Evolutionary conservation across 2,113 vertebrate genomes (phyloP).

Genomic region (Phrynosoma blainvillii): DNA sequence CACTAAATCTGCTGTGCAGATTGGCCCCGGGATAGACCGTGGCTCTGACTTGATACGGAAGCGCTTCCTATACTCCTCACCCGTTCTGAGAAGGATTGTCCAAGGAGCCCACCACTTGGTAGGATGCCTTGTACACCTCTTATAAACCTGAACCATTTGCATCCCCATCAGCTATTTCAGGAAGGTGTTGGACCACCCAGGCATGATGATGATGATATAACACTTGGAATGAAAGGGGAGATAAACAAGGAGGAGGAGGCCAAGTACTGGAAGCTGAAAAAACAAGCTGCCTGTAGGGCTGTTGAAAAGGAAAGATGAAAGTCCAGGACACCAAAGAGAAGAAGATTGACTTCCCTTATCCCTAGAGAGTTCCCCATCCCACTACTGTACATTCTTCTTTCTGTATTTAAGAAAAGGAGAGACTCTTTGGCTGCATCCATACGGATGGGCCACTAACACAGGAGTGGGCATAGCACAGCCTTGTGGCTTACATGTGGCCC

Average conservation of each 20-base stretch:
- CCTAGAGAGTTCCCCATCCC: background rate
- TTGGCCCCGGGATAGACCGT: too few species aligned
- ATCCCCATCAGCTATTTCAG: slow-evolving; percentile 6
- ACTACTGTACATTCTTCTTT: too few species aligned
- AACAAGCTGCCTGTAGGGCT: background rate
- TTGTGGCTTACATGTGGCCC: too few species aligned
- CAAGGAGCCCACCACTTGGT: slow-evolving; percentile 3
- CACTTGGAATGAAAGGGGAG: slow-evolving; percentile 10
- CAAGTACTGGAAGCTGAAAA: slow-evolving; percentile 27
- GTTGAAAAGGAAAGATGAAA: slow-evolving; percentile 28
- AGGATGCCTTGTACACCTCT: background rate
- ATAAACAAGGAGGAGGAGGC: slow-evolving; percentile 18
- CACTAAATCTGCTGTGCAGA: too few species aligned
- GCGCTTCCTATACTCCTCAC: too few species aligned
- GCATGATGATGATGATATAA: slow-evolving; percentile 26
- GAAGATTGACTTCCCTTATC: background rate
- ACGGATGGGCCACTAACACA: too few species aligned
- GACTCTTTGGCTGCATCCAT: too few species aligned
- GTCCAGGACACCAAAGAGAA: background rate
- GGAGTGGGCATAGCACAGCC: too few species aligned
- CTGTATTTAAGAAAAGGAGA: too few species aligned
- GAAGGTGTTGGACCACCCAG: slow-evolving; percentile 35
- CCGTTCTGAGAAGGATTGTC: background rate
- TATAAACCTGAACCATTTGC: slow-evolving; percentile 23
- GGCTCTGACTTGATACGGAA: too few species aligned